Evolutionary conservation across 2,797 vertebrate genomes (phyloP), one percentile per base, ranked within the genome.

Genomic region (Pitangus sulphuratus): DNA sequence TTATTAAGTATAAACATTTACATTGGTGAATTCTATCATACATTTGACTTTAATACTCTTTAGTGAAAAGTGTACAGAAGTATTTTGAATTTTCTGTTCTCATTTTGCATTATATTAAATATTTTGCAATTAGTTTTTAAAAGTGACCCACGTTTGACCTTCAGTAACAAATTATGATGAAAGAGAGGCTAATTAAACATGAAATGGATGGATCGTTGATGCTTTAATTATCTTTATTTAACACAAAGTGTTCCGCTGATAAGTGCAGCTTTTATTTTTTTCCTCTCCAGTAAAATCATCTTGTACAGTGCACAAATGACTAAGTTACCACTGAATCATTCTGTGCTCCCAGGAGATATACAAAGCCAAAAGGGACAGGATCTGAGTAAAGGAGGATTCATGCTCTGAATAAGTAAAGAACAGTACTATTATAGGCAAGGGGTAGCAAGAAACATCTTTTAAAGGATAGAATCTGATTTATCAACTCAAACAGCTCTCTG

Each of bases 341-440:
- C 87, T 84, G 71, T n/a, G 11, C 47, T 95, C 96, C 94, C 93
- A 89, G 81, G 94, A 95, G 93, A 97, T 79, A 86, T 62, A 51
- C 62, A 89, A 64, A 95, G 90, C 92, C 95, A 94, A 95, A 89
- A 96, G 96, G 89, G 96, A 96, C 94, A 93, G 90, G 87, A 95
- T 96, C 94, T 95, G 93, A 95, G 85, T 87, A 64, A 84, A 95
- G 70, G 54, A 91, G 77, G 66, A 94, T 79, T 91, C 96, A 95
- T 95, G 93, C 87, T 96, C 87, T 95, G 89, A 96, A 96, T 96
- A 95, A 95, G 70, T 96, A 96, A 96, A 91, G 83, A 90, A 91
- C 70, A 69, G 47, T 64, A 61, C 91, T 87, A 33, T 94, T 95
- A 91, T 61, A 95, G 80, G 66, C 89, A 80, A 75, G 47, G 83